These are phyloP conservation scores for Rhadina sibilatrix DNA, from an alignment of 2,113 vertebrate species.

Conservation along the genomic window DNA sequence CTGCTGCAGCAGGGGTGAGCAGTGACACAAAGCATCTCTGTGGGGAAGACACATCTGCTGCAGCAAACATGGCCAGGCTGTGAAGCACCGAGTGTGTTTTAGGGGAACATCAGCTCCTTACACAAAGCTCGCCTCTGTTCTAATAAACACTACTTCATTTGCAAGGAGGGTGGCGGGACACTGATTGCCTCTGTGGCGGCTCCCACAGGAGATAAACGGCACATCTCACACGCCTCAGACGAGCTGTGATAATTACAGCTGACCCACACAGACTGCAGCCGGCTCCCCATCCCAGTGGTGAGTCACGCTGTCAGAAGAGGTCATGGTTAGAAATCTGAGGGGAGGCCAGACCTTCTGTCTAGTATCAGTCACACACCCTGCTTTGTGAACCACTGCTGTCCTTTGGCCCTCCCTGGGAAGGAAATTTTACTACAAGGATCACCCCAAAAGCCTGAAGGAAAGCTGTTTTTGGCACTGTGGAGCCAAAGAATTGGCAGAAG, in stretches of 20 bases:
- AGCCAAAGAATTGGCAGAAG: neutral
- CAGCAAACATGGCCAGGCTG: neutral
- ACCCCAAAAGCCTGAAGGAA: neutral
- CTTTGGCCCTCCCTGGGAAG: neutral
- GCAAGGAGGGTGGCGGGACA: neutral
- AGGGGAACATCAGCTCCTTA: neutral
- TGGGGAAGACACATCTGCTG: neutral
- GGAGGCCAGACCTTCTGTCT: neutral
- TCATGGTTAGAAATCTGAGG: neutral
- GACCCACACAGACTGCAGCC: neutral
- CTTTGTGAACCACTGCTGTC: neutral
- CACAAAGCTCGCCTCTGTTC: neutral
- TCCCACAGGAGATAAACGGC: neutral
- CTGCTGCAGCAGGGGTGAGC: neutral
- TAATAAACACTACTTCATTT: neutral
- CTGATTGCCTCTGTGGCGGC: accelerated
- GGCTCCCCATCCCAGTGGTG: accelerated
- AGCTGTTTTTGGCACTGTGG: neutral
- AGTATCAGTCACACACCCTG: neutral
- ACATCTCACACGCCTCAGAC: neutral
- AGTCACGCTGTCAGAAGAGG: neutral
- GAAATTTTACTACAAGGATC: neutral
- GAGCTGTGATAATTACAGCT: neutral
- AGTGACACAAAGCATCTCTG: neutral
- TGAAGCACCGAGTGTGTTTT: neutral